Evolutionary conservation across 2,888 invertebrate species (phyloP).

Genomic region (Drosophila paracracens): DNA sequence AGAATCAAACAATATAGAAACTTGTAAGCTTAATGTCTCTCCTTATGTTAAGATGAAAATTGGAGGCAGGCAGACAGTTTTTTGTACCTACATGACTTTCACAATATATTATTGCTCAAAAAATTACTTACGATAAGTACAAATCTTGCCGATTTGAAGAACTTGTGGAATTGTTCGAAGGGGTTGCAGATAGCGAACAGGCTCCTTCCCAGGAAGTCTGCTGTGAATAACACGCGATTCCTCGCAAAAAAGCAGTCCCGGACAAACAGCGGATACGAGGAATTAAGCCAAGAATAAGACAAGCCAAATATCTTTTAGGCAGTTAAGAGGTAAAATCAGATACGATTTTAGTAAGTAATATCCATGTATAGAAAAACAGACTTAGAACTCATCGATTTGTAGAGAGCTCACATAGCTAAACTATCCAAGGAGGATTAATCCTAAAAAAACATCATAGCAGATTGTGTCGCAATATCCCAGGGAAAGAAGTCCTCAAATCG

Average conservation of each 20-base stretch:
- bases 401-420: neutral
- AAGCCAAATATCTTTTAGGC: neutral
- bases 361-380: neutral
- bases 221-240: too few relatives aligned
- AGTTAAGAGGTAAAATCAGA: neutral
- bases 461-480: neutral
- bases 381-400: neutral
- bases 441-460: neutral
- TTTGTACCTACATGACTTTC: neutral
- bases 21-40: neutral
- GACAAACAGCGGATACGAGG: neutral
- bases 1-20: neutral
- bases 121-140: too few relatives aligned
- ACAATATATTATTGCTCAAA: neutral
- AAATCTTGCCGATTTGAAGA: too few relatives aligned
- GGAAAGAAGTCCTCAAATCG: neutral
- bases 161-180: neutral
- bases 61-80: neutral
- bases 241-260: neutral
- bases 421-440: neutral
- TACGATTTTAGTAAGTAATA: neutral
- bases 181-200: too few relatives aligned
- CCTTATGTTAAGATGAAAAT: neutral
- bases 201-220: too few relatives aligned
- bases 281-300: neutral